Evolutionary conservation across 2,888 invertebrate genomes (phyloP), one percentile per base, ranked within the genome.

Genomic region (Agrochola macilenta): DNA sequence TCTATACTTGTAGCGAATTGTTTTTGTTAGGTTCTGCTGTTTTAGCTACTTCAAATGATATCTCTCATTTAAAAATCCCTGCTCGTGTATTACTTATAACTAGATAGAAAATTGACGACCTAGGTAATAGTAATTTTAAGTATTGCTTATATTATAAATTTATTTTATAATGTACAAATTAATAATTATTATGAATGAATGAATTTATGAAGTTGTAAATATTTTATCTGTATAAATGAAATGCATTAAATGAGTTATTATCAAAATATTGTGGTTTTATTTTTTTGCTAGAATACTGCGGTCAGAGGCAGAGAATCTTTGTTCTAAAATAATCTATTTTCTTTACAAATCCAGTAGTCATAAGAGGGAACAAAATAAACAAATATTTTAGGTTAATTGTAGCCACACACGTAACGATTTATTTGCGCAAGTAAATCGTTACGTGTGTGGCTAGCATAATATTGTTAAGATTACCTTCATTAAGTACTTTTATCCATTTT

Each of bases 171-270:
- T 66, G 69, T 83, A 70, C 74, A 70, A 68, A 79, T 58, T 9
- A 78, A 83, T 77, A 26, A 78, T 54, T 61, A 63, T 76, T 20
- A 69, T 61, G 5, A 58, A 76, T 76, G 39, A 60, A 64, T 78
- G n/a, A 71, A 65, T 58, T 26, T 60, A 35, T 63, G 46, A 74
- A 69, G 9, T 68, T 85, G 78, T 84, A 75, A 82, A 82, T 78
- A 75, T 69, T 85, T 78, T 85, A 78, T 82, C 23, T 64, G 69
- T 69, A 57, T 57, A 74, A 70, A 85, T 70, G 66, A 64, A 63
- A 72, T 76, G 71, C 49, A 84, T 77, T 85, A 82, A 72, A 82
- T 66, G 71, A 61, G 14, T 74, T 85, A 77, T 76, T 83, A 74
- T 26, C 2, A 63, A 57, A 26, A 52, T 58, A 23, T 54, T 69